These are phyloP conservation scores for Glaucomys volans DNA, from an alignment of 2,113 vertebrate species.

Conservation along the genomic window DNA sequence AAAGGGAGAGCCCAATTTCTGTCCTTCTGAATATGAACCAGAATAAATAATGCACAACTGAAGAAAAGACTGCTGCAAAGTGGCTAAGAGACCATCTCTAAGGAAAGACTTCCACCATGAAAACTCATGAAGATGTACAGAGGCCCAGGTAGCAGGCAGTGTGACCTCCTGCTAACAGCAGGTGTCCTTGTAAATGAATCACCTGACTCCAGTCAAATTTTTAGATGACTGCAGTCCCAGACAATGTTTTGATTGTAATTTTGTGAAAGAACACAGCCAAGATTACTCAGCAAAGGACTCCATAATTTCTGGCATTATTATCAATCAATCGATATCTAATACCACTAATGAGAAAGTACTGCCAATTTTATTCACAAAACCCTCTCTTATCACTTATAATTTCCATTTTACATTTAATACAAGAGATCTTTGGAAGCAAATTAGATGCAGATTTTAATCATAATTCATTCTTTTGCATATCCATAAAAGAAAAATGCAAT, in stretches of 20 bases:
- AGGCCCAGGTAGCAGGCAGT: not conserved
- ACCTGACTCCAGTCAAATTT: not conserved
- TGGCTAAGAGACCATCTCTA: not conserved
- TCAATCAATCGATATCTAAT: not conserved
- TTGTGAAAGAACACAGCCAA: not conserved
- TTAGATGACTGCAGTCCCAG: not conserved
- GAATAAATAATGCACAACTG: not conserved
- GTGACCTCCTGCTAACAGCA: not conserved
- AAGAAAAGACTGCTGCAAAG: not conserved
- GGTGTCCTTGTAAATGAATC: not conserved
- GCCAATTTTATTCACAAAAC: not conserved
- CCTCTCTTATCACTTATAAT: not conserved
- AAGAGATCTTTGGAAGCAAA: not conserved
- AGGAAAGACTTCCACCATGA: not conserved
- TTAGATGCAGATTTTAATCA: slow-evolving; percentile 1
- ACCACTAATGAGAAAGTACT: not conserved
- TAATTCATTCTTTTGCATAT: not conserved
- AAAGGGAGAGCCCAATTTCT: not conserved
- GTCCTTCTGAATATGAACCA: not conserved
- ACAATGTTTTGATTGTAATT: not conserved
- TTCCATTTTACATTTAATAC: not conserved
- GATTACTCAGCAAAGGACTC: not conserved
- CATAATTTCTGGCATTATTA: not conserved
- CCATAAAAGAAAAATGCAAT: not conserved
- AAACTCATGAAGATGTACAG: not conserved